Base-by-base conservation (phyloP, 2,888 invertebrate genomes). In the Bombylius major region DNA sequence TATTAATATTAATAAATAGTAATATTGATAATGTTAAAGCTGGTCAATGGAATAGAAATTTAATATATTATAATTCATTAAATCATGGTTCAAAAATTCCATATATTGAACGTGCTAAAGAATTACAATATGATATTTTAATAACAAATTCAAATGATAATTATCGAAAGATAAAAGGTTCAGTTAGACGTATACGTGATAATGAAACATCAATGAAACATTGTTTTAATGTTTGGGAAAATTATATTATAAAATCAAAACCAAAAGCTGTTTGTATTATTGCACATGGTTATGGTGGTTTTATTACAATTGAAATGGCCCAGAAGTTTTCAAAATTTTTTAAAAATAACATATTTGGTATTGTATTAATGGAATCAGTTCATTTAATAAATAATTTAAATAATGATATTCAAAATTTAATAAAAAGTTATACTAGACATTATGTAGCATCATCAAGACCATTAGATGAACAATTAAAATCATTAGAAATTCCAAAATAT, bases 41-140 rank as follows among this genome's bases (percentile, higher is more conserved):
- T 47, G 89, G 89, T 0, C 89, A 89, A 65, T 89, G 89, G 89
- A 82, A 87, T 39, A 78, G 89, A 68, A 83, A 82, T 86, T 86
- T 70, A 69, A 73, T 23, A 23, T 23, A 23, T 50, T 89, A 90
- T 69, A 83, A 89, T 61, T 79, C 78, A 60, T 66, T 89, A 60
- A 78, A 85, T 50, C 78, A 79, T 64, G 90, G 90, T 3, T 83
- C 87, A 5, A 87, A 89, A 71, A 75, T 90, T 51, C 87, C 88
- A 0, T 90, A 84, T 65, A 83, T 90, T 11, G 77, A 79, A 62
- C 75, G 77, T 66, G 87, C 84, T 0, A 66, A 76, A 60, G 71
- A 76, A 13, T 75, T 80, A 50, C 84, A 81, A 14, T 89, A 84
- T 68, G 86, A 83, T 33, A 76, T 90, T 0, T 65, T 90, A 50